Evolutionary conservation across 2,797 vertebrate genomes (phyloP).

Genomic region (Microctenopoma stevenorrisi): DNA sequence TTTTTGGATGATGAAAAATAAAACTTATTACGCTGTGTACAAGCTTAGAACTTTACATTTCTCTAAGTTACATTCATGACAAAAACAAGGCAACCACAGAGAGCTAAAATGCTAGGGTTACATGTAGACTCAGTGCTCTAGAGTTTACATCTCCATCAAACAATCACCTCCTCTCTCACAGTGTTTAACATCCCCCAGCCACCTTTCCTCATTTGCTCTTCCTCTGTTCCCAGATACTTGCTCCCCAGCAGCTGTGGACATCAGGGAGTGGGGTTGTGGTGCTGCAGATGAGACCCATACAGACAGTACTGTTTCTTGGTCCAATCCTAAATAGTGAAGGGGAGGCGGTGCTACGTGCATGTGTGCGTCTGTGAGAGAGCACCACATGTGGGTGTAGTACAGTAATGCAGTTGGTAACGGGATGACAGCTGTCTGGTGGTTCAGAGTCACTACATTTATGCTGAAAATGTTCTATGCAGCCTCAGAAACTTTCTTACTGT

Average conservation of each 20-base stretch:
- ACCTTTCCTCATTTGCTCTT: conserved; percentile 6
- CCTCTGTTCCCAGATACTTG: background rate
- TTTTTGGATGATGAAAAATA: conserved; percentile 42
- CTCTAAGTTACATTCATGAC: conserved; percentile 73
- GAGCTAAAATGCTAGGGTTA: conserved; percentile 46
- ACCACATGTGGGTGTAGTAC: conserved; percentile 17
- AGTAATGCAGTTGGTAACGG: conserved; percentile 4
- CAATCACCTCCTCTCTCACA: conserved; percentile 8
- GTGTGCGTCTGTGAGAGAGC: conserved; percentile 15
- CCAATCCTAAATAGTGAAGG: conserved; percentile 14
- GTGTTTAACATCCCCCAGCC: background rate
- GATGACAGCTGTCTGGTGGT: conserved; percentile 15
- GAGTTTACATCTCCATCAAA: conserved; percentile 25
- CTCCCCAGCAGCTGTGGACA: conserved; percentile 17
- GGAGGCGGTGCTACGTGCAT: conserved; percentile 4
- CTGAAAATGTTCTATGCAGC: conserved; percentile 37
- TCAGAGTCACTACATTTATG: conserved; percentile 23
- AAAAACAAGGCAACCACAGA: conserved; percentile 67
- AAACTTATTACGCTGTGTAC: conserved; percentile 32
- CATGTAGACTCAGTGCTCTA: conserved; percentile 33
- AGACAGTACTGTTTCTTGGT: conserved; percentile 22
- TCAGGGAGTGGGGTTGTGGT: conserved; percentile 28
- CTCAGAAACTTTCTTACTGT: conserved; percentile 2
- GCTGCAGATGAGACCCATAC: conserved; percentile 45
- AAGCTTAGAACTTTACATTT: conserved; percentile 49